Conservation (phyloP, 1,140 invertebrate species). For the Charaxes varanes region DNA sequence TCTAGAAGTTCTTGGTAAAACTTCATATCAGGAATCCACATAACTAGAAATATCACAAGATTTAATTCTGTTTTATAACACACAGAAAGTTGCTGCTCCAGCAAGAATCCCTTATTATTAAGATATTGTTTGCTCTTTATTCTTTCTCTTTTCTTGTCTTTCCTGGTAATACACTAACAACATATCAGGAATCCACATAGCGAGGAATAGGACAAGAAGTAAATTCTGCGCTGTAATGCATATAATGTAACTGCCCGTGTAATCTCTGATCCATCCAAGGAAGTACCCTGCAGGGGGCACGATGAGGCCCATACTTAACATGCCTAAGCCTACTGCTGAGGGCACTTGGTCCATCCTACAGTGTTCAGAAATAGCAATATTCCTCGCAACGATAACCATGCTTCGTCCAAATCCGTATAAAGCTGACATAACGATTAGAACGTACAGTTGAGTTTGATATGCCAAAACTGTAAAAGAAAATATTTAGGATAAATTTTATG, state of each 20-base stretch:
- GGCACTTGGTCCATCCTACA: slow-evolving; percentile 76
- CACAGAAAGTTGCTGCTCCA: not conserved
- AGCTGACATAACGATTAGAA: slow-evolving; percentile 66
- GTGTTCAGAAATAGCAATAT: slow-evolving; percentile 81
- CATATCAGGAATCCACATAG: slow-evolving; percentile 77
- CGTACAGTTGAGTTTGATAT: slow-evolving; percentile 59
- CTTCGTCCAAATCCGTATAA: slow-evolving; percentile 78
- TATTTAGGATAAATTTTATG: not conserved
- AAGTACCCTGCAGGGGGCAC: slow-evolving; percentile 79
- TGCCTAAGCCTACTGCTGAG: slow-evolving; percentile 81
- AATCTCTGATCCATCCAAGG: slow-evolving; percentile 80
- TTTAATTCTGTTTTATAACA: not conserved
- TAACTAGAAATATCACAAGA: too few relatives aligned
- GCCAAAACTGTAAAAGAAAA: slow-evolving; percentile 69
- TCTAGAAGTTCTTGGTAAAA: too few relatives aligned
- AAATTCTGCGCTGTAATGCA: slow-evolving; percentile 78
- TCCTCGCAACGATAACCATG: slow-evolving; percentile 81
- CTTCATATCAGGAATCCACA: too few relatives aligned
- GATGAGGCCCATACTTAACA: slow-evolving; percentile 82
- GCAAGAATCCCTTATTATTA: too few relatives aligned
- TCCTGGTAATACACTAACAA: slow-evolving; percentile 42
- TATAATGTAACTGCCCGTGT: slow-evolving; percentile 75
- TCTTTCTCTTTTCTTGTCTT: slow-evolving; percentile 35
- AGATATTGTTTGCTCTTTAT: slow-evolving; percentile 24
- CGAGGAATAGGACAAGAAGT: slow-evolving; percentile 72